Conservation (phyloP, 2,797 vertebrate genomes). For the Alca torda region DNA sequence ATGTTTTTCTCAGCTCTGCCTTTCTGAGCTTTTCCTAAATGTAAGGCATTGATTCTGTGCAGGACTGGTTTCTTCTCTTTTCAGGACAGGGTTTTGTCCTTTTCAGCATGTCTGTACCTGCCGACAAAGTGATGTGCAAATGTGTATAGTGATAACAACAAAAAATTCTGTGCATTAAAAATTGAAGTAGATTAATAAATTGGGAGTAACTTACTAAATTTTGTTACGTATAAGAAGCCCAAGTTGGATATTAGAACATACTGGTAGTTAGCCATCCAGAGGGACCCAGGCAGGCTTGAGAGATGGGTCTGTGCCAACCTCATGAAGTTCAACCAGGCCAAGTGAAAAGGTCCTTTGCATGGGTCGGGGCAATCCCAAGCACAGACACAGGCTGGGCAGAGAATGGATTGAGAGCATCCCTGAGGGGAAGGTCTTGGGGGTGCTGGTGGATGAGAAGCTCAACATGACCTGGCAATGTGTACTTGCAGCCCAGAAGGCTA, state of each 20-base stretch:
- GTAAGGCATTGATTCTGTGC: not conserved
- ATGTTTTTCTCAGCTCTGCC: not conserved
- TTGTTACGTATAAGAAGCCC: not conserved
- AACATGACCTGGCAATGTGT: not conserved
- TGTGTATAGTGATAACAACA: not conserved
- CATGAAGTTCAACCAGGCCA: not conserved
- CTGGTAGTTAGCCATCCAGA: not conserved
- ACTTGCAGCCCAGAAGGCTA: not conserved
- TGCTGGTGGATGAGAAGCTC: not conserved
- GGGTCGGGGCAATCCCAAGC: not conserved
- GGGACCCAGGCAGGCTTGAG: not conserved
- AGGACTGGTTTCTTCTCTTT: not conserved
- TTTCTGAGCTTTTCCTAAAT: not conserved
- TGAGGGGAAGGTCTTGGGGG: not conserved
- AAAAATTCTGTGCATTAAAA: not conserved
- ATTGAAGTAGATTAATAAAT: not conserved
- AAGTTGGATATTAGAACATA: not conserved
- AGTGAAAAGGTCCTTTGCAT: not conserved
- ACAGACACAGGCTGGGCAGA: not conserved
- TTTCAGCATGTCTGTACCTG: not conserved
- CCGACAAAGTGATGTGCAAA: not conserved
- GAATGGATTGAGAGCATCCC: not conserved
- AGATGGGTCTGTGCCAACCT: not conserved
- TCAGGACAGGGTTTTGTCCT: not conserved
- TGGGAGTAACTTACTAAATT: not conserved